Evolutionary conservation across 2,888 invertebrate genomes (phyloP).

Genomic region (Arrhopalites spinosus): DNA sequence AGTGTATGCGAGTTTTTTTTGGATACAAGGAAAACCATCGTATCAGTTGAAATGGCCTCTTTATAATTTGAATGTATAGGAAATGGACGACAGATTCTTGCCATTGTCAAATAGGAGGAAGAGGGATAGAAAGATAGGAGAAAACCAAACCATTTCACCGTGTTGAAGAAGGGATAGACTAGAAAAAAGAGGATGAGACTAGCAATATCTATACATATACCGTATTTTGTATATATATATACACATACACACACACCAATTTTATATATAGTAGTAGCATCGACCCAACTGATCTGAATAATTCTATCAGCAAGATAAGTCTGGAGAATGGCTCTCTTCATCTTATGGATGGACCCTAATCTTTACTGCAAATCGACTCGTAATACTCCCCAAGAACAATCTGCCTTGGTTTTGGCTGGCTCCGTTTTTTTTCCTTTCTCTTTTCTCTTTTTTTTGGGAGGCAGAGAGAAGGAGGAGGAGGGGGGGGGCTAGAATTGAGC

Average conservation of each 20-base stretch:
- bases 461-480: constrained; percentile 17
- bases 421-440: constrained; percentile 12
- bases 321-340: constrained; percentile 56
- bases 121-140: not conserved
- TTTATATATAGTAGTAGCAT: constrained; percentile 18
- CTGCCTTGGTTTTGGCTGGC: constrained; percentile 38
- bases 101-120: constrained; percentile 1
- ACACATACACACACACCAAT: no score
- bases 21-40: not conserved
- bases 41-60: constrained; percentile 29
- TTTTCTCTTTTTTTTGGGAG: constrained; percentile 30
- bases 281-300: constrained; percentile 55
- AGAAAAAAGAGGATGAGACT: not conserved
- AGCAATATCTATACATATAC: no score
- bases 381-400: constrained; percentile 56
- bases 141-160: not conserved
- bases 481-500: constrained; percentile 34
- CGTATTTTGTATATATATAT: no score
- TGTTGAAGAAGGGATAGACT: not conserved
- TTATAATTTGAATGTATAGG: constrained; percentile 46
- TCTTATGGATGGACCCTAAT: constrained; percentile 57
- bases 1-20: no score
- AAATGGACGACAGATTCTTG: constrained; percentile 33
- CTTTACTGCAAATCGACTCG: constrained; percentile 57
- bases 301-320: constrained; percentile 57